Conservation (phyloP, 2,113 vertebrate genomes). For the Brevimyrus niger region DNA sequence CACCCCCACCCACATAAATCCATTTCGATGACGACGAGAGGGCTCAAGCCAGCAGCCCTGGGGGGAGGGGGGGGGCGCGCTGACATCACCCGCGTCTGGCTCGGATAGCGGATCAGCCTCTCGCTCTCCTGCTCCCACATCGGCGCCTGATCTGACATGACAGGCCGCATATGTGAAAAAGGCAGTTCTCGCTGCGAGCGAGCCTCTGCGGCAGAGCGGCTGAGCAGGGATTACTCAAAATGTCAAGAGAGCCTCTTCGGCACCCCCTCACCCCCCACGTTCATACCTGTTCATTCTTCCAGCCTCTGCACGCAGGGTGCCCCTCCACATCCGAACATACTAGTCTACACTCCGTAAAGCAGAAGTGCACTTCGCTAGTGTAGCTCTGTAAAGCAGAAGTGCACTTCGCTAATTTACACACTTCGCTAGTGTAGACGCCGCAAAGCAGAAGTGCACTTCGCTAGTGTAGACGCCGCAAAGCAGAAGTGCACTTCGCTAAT, state of each 20-base stretch:
- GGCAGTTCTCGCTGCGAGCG: slow-evolving; percentile 88
- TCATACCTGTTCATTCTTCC: slow-evolving; percentile 82
- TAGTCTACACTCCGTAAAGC: background rate
- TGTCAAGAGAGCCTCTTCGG: slow-evolving; percentile 83
- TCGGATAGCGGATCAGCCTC: slow-evolving; percentile 75
- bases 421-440: background rate
- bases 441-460: background rate
- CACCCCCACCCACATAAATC: slow-evolving; percentile 4
- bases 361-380: background rate
- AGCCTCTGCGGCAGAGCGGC: slow-evolving; percentile 73
- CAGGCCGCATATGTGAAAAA: slow-evolving; percentile 96
- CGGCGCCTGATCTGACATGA: slow-evolving; percentile 74
- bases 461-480: background rate
- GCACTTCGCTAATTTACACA: background rate
- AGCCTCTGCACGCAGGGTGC: background rate
- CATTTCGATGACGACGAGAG: slow-evolving; percentile 44
- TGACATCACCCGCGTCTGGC: slow-evolving; percentile 65
- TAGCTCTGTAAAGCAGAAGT: too few species aligned
- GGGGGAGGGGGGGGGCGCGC: slow-evolving; percentile 48
- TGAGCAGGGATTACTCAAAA: slow-evolving; percentile 82
- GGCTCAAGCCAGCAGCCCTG: slow-evolving; percentile 57
- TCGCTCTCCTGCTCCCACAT: slow-evolving; percentile 55
- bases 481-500: background rate
- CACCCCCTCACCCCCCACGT: slow-evolving; percentile 59
- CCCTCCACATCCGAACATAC: background rate